These are phyloP conservation scores for Neopipo cinnamomea DNA, from an alignment of 2,113 vertebrate genomes.

Conservation along the genomic window DNA sequence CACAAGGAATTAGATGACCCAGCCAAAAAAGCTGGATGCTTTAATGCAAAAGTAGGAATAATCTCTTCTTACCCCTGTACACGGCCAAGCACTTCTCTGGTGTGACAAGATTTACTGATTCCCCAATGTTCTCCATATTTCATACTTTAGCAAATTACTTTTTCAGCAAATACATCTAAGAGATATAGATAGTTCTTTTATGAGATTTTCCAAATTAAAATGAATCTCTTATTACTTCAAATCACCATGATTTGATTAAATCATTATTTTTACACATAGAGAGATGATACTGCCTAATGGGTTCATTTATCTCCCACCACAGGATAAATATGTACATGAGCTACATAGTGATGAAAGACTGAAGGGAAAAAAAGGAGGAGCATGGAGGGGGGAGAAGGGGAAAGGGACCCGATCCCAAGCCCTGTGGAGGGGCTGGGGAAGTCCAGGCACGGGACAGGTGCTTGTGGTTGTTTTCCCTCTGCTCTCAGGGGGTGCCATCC, in stretches of 20 bases:
- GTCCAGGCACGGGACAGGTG: fast-evolving
- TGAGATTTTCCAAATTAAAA: constrained; percentile 9
- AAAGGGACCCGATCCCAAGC: neutral
- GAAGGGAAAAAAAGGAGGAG: neutral
- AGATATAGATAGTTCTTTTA: constrained; percentile 26
- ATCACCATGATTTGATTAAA: constrained; percentile 1
- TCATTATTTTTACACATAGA: constrained; percentile 24
- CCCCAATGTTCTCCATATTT: neutral
- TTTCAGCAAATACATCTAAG: constrained; percentile 20
- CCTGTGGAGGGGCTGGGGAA: fast-evolving
- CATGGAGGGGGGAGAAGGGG: fast-evolving
- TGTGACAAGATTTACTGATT: neutral
- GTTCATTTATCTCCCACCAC: neutral
- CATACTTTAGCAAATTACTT: constrained; percentile 25
- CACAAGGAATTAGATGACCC: neutral
- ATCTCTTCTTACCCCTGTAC: neutral
- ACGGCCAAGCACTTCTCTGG: neutral
- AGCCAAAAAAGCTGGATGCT: neutral
- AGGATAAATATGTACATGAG: neutral
- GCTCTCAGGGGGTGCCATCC: neutral
- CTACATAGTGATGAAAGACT: neutral
- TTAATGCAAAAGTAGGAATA: neutral
- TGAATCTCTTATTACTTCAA: constrained; percentile 9
- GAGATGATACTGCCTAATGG: neutral
- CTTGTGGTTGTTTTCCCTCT: neutral